phyloP scores from a whole-genome alignment of 2,113 vertebrate species.

The Actinemys pallida region DNA sequence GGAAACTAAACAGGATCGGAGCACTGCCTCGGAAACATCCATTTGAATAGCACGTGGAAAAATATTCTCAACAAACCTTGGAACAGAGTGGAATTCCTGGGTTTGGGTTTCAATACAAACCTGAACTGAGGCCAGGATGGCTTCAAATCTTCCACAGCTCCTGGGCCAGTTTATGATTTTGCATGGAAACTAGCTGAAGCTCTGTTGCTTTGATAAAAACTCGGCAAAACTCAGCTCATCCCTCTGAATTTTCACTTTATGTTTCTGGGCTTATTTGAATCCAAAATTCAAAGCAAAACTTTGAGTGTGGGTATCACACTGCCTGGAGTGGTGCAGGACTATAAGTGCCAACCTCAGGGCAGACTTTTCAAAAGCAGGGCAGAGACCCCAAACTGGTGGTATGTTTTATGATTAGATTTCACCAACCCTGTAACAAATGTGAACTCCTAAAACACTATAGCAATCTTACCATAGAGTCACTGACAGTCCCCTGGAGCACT shows the following conservation, averaged over 20 bases:
- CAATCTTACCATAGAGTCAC: too few relatives aligned
- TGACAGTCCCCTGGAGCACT: too few relatives aligned
- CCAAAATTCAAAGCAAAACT: not conserved
- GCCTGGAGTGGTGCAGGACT: not conserved
- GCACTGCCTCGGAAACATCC: not conserved
- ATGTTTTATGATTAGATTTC: too few relatives aligned
- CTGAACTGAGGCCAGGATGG: conserved; percentile 50
- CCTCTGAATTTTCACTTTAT: not conserved
- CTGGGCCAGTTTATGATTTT: not conserved
- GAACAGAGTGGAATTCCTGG: not conserved
- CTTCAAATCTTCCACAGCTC: conserved; percentile 20
- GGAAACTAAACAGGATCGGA: conserved; percentile 5
- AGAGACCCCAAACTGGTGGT: too few relatives aligned
- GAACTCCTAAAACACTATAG: too few relatives aligned
- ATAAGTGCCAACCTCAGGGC: too few relatives aligned
- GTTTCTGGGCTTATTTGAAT: not conserved
- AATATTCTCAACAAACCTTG: not conserved
- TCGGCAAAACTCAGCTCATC: not conserved
- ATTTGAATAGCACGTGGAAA: not conserved
- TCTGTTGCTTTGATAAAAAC: not conserved
- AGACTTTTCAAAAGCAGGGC: too few relatives aligned
- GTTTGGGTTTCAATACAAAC: conserved; percentile 18
- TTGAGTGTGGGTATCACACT: not conserved
- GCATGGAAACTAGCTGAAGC: not conserved
- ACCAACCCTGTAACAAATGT: too few relatives aligned